Evolutionary conservation across 2,888 invertebrate species (phyloP).

Genomic region (Cosmia trapezina): DNA sequence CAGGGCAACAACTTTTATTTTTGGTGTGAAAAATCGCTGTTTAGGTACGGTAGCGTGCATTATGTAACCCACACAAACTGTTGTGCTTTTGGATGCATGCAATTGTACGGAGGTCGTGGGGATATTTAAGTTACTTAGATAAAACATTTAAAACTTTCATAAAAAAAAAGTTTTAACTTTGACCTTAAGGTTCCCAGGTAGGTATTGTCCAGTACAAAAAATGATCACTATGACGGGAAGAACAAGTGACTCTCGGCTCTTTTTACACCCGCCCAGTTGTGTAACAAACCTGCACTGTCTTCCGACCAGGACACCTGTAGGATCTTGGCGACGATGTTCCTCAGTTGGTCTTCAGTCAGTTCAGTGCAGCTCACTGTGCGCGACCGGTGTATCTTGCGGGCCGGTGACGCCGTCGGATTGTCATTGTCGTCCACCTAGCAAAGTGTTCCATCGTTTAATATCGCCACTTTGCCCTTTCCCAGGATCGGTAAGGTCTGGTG

Average conservation of each 20-base stretch:
- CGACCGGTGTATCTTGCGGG: slow-evolving; percentile 83
- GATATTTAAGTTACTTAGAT: neutral
- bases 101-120: neutral
- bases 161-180: neutral
- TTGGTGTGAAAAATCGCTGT: no score
- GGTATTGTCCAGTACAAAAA: neutral
- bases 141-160: no score
- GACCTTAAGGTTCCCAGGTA: neutral
- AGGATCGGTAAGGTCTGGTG: neutral
- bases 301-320: slow-evolving; percentile 94
- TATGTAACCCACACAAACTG: neutral
- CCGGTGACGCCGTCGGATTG: slow-evolving; percentile 81
- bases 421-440: slow-evolving; percentile 89
- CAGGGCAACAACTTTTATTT: neutral
- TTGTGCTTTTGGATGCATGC: neutral
- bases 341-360: slow-evolving; percentile 92
- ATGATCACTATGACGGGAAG: neutral
- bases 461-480: neutral
- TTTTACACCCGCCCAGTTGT: neutral
- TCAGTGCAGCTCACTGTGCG: slow-evolving; percentile 90
- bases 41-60: neutral
- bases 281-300: slow-evolving; percentile 86
- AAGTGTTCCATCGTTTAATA: slow-evolving; percentile 9
- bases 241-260: neutral
- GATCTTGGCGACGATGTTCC: slow-evolving; percentile 92